Percentiles rank a stretch among this genome's conserved stretches.
These are phyloP conservation scores for Pristionchus arcanus DNA, from an alignment of 2,888 invertebrate genomes.

Conservation along the genomic window DNA sequence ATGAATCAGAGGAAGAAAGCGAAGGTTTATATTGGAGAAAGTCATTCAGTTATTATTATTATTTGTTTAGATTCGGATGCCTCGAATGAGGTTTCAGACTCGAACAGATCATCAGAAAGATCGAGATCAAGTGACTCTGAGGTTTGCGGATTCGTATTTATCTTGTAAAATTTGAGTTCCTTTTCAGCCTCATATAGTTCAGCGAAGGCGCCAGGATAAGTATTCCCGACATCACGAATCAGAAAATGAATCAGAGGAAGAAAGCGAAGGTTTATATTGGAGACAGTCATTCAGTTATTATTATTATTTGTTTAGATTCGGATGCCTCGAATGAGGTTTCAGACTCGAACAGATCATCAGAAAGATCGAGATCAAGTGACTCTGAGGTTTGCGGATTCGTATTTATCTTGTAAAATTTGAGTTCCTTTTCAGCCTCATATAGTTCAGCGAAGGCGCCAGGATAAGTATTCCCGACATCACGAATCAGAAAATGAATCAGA, in stretches of 20 bases:
- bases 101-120: background rate
- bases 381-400: background rate
- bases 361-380: background rate
- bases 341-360: background rate
- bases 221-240: background rate
- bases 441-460: background rate
- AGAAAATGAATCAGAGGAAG: background rate
- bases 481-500: background rate
- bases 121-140: background rate
- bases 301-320: background rate
- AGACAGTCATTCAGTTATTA: background rate
- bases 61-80: background rate
- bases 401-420: background rate
- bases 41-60: background rate
- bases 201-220: background rate
- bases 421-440: background rate
- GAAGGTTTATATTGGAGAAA: background rate
- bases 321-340: background rate
- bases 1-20: background rate
- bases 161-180: background rate
- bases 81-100: background rate
- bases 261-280: background rate
- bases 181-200: background rate
- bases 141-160: background rate
- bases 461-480: background rate